These are phyloP conservation scores for Loripinus fragilis DNA, from an alignment of 2,888 invertebrate genomes.

Conservation along the genomic window DNA sequence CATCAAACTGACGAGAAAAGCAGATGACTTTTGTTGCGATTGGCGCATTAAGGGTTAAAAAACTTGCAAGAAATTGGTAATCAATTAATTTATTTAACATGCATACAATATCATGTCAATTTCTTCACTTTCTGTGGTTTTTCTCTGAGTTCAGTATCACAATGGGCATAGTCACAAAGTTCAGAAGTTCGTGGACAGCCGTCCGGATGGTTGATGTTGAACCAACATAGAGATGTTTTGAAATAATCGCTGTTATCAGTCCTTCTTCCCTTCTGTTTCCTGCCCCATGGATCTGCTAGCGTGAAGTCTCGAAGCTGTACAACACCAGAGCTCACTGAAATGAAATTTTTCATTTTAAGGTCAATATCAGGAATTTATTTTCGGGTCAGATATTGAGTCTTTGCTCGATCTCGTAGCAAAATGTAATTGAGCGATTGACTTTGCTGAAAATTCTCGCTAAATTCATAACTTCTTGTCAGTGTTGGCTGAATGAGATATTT, in stretches of 20 bases:
- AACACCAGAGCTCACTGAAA: conserved; percentile 76
- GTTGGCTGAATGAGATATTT: too few relatives aligned
- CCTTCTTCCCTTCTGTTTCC: conserved; percentile 48
- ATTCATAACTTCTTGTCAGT: too few relatives aligned
- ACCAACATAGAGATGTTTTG: conserved; percentile 89
- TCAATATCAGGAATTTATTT: too few relatives aligned
- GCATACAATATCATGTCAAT: not conserved
- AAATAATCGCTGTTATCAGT: conserved; percentile 43
- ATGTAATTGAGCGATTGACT: too few relatives aligned
- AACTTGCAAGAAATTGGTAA: too few relatives aligned
- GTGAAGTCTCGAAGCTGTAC: conserved; percentile 78
- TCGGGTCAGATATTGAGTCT: too few relatives aligned
- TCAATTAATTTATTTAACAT: too few relatives aligned
- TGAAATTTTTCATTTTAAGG: not conserved
- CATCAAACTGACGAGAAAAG: too few relatives aligned
- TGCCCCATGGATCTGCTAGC: conserved; percentile 65
- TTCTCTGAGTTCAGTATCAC: conserved; percentile 64
- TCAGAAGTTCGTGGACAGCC: conserved; percentile 89
- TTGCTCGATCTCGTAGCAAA: too few relatives aligned
- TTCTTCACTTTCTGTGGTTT: conserved; percentile 44
- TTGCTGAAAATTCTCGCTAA: too few relatives aligned
- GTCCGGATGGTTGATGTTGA: conserved; percentile 92
- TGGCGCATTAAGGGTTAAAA: too few relatives aligned
- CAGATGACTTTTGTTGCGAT: too few relatives aligned
- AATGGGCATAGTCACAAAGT: conserved; percentile 91